These are phyloP conservation scores for Calephelis perditalis DNA, from an alignment of 2,888 invertebrate genomes.

Conservation along the genomic window DNA sequence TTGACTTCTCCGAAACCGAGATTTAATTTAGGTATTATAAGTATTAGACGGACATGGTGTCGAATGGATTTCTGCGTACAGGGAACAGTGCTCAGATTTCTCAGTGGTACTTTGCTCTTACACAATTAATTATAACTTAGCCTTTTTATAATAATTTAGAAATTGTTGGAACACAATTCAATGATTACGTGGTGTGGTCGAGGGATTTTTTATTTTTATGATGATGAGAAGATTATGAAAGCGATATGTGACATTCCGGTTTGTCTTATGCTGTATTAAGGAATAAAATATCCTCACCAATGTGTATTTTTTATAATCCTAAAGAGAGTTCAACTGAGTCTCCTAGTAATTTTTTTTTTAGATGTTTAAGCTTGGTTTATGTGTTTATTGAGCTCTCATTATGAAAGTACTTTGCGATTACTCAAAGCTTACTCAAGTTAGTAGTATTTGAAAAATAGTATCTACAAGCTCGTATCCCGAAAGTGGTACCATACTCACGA, in stretches of 20 bases:
- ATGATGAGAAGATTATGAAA: slow-evolving; percentile 58
- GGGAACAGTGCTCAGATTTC: slow-evolving; percentile 63
- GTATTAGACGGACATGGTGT: slow-evolving; percentile 68
- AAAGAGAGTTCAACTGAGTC: no score
- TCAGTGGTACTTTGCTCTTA: slow-evolving; percentile 69
- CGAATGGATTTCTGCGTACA: slow-evolving; percentile 56
- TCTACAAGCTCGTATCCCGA: no score
- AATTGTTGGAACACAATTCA: slow-evolving; percentile 67
- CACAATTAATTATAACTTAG: slow-evolving; percentile 77
- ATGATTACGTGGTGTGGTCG: slow-evolving; percentile 65
- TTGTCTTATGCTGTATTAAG: slow-evolving; percentile 78
- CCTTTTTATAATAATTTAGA: slow-evolving; percentile 78
- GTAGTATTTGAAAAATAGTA: no score
- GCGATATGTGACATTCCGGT: slow-evolving; percentile 77
- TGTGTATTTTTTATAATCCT: slow-evolving; percentile 47
- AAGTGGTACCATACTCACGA: no score
- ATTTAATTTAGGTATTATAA: slow-evolving; percentile 72
- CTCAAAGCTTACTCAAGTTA: no score
- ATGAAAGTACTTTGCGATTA: no score
- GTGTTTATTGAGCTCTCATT: no score
- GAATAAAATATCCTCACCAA: slow-evolving; percentile 78
- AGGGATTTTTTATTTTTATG: slow-evolving; percentile 68
- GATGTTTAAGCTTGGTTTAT: no score
- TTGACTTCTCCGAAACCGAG: slow-evolving; percentile 65
- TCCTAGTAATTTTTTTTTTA: no score